A percentile compares a stretch with the other conserved stretches of the same genome.
Conservation (phyloP, 2,113 vertebrate genomes). For the Calonectris borealis region DNA sequence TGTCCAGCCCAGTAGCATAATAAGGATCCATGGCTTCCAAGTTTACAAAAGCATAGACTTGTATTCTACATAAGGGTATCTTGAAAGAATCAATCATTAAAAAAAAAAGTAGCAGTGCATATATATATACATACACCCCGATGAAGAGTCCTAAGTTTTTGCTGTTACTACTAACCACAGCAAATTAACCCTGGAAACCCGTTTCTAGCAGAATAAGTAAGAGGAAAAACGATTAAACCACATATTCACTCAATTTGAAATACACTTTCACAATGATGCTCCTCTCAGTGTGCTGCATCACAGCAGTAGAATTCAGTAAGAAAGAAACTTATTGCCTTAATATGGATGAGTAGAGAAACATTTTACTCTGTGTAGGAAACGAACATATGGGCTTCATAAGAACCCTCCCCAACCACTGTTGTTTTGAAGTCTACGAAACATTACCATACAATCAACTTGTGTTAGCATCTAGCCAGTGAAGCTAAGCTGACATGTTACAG, state of each 20-base stretch:
- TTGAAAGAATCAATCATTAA: not conserved
- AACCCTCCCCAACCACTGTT: not conserved
- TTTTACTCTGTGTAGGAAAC: not conserved
- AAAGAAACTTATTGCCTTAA: not conserved
- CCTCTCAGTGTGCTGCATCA: not conserved
- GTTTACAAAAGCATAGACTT: not conserved
- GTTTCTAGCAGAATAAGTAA: not conserved
- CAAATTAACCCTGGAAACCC: not conserved
- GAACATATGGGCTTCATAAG: not conserved
- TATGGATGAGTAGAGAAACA: not conserved
- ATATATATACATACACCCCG: not conserved
- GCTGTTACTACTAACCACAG: not conserved
- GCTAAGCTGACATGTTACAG: not conserved
- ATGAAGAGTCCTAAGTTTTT: not conserved
- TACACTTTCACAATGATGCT: not conserved
- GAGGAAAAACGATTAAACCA: not conserved
- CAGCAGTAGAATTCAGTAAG: not conserved
- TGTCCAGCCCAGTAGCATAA: not conserved
- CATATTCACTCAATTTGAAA: not conserved
- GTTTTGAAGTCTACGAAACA: not conserved
- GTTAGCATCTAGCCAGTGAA: not conserved
- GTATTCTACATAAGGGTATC: not conserved
- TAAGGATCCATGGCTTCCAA: not conserved
- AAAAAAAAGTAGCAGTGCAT: not conserved
- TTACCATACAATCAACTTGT: not conserved